Evolutionary conservation across 2,888 invertebrate genomes (phyloP).

Genomic region (Platycnemis pennipes): DNA sequence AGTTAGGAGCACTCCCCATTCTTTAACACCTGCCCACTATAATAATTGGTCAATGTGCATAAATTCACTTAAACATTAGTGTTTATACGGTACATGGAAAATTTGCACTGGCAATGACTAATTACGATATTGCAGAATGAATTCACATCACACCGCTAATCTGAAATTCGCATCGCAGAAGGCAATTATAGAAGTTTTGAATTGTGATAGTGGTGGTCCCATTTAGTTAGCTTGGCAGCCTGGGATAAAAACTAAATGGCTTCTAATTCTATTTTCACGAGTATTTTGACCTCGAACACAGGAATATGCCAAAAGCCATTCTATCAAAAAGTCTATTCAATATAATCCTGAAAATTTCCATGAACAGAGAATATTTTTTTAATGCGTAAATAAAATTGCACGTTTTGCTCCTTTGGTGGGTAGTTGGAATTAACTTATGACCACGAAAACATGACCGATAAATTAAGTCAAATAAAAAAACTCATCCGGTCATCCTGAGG

Average conservation of each 20-base stretch:
- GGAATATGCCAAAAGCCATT: neutral
- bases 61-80: no score
- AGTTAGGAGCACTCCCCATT: no score
- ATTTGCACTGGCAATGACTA: no score
- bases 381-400: no score
- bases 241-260: neutral
- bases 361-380: neutral
- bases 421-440: neutral
- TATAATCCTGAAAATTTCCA: neutral
- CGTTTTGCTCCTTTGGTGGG: neutral
- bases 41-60: no score
- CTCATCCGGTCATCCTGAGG: neutral
- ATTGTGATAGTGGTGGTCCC: neutral
- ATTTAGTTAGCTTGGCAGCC: neutral
- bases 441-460: neutral
- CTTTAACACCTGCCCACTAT: no score
- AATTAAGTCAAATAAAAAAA: neutral
- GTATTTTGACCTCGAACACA: neutral
- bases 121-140: no score
- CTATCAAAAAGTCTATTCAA: neutral
- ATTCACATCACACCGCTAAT: neutral
- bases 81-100: no score
- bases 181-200: neutral
- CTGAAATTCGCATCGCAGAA: neutral
- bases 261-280: neutral